phyloP scores from a whole-genome alignment of 1,140 invertebrate genomes.

The Contarinia nasturtii region DNA sequence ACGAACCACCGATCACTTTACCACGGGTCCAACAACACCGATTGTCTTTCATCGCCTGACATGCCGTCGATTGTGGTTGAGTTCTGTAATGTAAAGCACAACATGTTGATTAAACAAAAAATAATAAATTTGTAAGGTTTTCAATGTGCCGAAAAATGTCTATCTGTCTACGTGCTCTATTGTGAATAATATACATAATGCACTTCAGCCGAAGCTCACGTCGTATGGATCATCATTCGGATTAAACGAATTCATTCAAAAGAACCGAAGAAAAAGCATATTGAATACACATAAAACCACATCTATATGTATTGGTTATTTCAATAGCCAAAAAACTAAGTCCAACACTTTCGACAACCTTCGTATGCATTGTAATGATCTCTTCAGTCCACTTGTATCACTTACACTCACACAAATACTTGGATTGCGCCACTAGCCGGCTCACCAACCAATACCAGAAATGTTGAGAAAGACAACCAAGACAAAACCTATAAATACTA shows the following conservation, averaged over 20 bases:
- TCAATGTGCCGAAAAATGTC: neutral
- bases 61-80: constrained; percentile 65
- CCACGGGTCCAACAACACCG: constrained; percentile 70
- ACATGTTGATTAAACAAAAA: neutral
- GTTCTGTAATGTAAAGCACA: constrained; percentile 33
- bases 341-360: no score
- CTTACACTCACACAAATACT: no score
- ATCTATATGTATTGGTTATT: no score
- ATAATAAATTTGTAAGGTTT: neutral
- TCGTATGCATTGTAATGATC: no score
- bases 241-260: neutral
- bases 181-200: neutral
- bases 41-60: constrained; percentile 62
- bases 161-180: neutral
- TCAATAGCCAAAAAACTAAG: no score
- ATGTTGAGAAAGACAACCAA: no score
- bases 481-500: no score
- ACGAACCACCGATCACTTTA: constrained; percentile 72
- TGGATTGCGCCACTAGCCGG: no score
- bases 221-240: neutral
- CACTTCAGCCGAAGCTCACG: neutral
- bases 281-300: no score
- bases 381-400: no score
- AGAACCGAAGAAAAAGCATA: no score
- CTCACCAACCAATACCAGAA: no score